Evolutionary conservation across 2,113 vertebrate genomes (phyloP).

Genomic region (Pterocles gutturalis): DNA sequence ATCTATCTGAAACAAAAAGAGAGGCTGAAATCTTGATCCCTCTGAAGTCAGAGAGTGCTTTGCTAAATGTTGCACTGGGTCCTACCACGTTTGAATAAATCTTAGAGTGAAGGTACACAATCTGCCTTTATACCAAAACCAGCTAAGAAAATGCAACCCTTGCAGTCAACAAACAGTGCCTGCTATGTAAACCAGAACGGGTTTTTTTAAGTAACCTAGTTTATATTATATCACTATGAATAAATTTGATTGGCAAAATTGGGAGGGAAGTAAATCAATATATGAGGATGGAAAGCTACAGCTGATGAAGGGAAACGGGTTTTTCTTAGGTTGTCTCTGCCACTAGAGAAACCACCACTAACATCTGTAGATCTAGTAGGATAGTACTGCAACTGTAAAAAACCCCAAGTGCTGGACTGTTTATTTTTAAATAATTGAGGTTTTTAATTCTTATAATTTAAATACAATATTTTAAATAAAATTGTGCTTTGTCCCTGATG

Average conservation of each 20-base stretch:
- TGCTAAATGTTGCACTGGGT: not conserved
- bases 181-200: not conserved
- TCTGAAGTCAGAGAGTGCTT: not conserved
- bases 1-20: not conserved
- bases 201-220: not conserved
- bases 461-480: not conserved
- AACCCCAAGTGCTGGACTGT: accelerated
- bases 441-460: not conserved
- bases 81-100: not conserved
- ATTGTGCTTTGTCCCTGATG: not conserved
- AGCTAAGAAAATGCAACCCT: not conserved
- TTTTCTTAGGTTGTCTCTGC: not conserved
- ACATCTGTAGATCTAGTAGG: not conserved
- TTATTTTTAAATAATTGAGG: not conserved
- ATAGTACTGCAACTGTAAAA: not conserved
- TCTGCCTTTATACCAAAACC: not conserved
- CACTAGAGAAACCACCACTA: not conserved
- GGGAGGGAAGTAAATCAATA: not conserved
- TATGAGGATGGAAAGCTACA: not conserved
- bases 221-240: not conserved
- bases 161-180: not conserved
- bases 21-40: not conserved
- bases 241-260: not conserved
- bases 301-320: not conserved
- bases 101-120: not conserved